Evolutionary conservation across 2,113 vertebrate genomes (phyloP).

Genomic region (Puffinus mauretanicus): DNA sequence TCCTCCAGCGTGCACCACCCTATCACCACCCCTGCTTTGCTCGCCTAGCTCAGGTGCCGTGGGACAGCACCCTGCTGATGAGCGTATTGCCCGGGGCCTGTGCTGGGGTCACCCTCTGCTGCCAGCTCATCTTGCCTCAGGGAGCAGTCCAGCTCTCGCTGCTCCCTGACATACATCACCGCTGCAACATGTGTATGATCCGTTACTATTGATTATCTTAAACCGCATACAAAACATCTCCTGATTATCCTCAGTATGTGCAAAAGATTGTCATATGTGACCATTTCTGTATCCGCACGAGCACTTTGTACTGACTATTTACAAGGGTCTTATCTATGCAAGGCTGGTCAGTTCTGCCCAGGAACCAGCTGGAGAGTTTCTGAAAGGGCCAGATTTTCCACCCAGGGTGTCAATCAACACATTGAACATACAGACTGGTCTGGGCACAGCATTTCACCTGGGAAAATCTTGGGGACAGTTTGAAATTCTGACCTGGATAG

Average conservation of each 20-base stretch:
- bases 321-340: background rate
- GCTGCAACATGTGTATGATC: fast-evolving
- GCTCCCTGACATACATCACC: background rate
- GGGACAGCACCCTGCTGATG: background rate
- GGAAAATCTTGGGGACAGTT: background rate
- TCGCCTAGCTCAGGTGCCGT: background rate
- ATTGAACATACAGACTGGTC: background rate
- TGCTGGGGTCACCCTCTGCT: background rate
- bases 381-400: background rate
- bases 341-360: background rate
- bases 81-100: fast-evolving
- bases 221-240: background rate
- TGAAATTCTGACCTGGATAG: background rate
- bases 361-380: background rate
- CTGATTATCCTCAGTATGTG: background rate
- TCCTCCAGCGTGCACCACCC: background rate
- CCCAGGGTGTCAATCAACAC: background rate
- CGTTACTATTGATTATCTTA: background rate
- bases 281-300: background rate
- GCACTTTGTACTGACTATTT: background rate
- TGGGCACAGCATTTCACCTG: fast-evolving
- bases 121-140: background rate
- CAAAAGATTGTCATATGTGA: background rate
- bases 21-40: background rate
- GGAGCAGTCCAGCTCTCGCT: background rate